A percentile compares a stretch with the other conserved stretches of the same genome.
Evolutionary conservation across 2,888 invertebrate genomes (phyloP).

Genomic region (Xestia c-nigrum): DNA sequence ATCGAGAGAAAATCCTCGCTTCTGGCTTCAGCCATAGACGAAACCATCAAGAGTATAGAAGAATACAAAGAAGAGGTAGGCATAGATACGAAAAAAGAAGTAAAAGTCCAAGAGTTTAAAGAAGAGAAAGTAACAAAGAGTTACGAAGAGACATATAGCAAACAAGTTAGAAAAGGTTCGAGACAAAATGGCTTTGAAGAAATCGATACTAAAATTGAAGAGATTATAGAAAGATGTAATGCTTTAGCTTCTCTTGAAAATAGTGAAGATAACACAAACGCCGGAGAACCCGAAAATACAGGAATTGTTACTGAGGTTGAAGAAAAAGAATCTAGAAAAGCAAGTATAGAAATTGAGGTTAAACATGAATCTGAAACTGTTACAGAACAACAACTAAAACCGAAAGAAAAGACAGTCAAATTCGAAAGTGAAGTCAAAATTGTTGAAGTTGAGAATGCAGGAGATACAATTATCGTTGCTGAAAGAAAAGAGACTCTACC

Average conservation of each 20-base stretch:
- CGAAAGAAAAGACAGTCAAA: conserved; percentile 24
- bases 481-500: conserved; percentile 1
- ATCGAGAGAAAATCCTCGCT: conserved; percentile 84
- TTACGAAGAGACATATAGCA: conserved; percentile 41
- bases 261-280: not conserved
- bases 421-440: conserved; percentile 40
- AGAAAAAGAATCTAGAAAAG: conserved; percentile 25
- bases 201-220: conserved; percentile 46
- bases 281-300: conserved; percentile 19
- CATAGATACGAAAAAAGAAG: conserved; percentile 72
- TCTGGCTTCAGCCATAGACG: conserved; percentile 85
- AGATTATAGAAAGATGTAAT: conserved; percentile 41
- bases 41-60: conserved; percentile 86
- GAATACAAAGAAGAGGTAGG: conserved; percentile 86
- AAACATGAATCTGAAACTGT: conserved; percentile 11
- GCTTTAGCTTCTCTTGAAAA: conserved; percentile 31
- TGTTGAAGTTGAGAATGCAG: conserved; percentile 29
- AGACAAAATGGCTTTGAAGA: conserved; percentile 41
- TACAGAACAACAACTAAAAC: conserved; percentile 10
- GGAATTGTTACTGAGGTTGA: conserved; percentile 21
- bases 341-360: conserved; percentile 37
- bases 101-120: conserved; percentile 40
- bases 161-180: conserved; percentile 29
- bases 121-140: conserved; percentile 55
- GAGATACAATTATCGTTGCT: conserved; percentile 24